Evolutionary conservation across 2,888 invertebrate genomes (phyloP).

Genomic region (Amblyteles armatorius): DNA sequence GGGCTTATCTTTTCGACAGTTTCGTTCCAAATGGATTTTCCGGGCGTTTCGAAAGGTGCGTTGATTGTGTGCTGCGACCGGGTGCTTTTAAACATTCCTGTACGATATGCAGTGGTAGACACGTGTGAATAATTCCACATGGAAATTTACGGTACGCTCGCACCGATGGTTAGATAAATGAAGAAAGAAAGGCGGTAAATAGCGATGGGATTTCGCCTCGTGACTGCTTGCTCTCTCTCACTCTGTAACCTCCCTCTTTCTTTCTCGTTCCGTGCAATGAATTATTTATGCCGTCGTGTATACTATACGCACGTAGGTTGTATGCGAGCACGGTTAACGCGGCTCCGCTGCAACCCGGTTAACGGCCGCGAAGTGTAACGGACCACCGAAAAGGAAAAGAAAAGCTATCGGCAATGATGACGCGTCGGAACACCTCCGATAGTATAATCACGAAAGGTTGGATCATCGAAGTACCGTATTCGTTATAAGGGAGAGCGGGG

Average conservation of each 20-base stretch:
- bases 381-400: slow-evolving; percentile 73
- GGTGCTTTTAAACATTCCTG: slow-evolving; percentile 43
- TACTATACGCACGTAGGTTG: slow-evolving; percentile 58
- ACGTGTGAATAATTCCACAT: slow-evolving; percentile 57
- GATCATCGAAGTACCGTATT: background rate
- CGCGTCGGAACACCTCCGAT: slow-evolving; percentile 52
- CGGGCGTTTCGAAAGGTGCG: slow-evolving; percentile 17
- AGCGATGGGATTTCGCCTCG: slow-evolving; percentile 70
- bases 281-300: slow-evolving; percentile 67
- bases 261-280: slow-evolving; percentile 70
- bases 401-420: slow-evolving; percentile 66
- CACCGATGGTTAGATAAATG: slow-evolving; percentile 65
- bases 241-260: slow-evolving; percentile 26
- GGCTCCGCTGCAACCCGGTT: slow-evolving; percentile 70
- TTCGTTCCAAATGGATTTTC: slow-evolving; percentile 6
- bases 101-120: slow-evolving; percentile 35
- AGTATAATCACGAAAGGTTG: slow-evolving; percentile 41
- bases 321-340: slow-evolving; percentile 58
- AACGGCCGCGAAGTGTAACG: slow-evolving; percentile 72
- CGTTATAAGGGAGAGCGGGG: background rate
- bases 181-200: slow-evolving; percentile 68
- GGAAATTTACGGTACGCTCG: slow-evolving; percentile 60
- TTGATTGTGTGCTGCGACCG: slow-evolving; percentile 36
- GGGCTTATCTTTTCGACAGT: slow-evolving; percentile 2
- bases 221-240: slow-evolving; percentile 60